Evolutionary conservation across 2,888 invertebrate species (phyloP).

Genomic region (Periphyllus acericola): DNA sequence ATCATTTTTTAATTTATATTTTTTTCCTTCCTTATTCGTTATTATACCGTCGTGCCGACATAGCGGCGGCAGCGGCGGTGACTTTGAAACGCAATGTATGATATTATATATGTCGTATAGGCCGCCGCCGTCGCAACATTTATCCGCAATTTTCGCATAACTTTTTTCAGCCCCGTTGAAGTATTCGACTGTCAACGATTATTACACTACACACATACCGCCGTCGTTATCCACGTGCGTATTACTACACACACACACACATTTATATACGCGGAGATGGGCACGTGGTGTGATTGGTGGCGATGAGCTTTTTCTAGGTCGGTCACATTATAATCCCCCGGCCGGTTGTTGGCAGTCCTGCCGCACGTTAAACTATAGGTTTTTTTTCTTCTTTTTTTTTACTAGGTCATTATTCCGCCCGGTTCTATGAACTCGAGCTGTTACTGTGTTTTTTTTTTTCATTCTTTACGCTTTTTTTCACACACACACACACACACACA

Average conservation of each 20-base stretch:
- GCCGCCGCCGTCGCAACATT: not conserved
- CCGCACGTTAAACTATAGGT: not conserved
- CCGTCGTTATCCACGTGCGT: not conserved
- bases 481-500: not conserved
- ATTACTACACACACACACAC: not conserved
- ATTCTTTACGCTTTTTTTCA: conserved; percentile 18
- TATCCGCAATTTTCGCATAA: conserved; percentile 23
- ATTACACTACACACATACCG: not conserved
- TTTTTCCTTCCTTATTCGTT: too few species aligned
- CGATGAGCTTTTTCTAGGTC: conserved; percentile 47
- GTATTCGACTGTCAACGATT: not conserved
- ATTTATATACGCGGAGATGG: not conserved
- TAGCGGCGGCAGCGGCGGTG: not conserved
- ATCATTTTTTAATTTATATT: too few species aligned
- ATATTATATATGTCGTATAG: not conserved
- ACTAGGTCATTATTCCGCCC: conserved; percentile 37
- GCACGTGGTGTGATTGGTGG: not conserved
- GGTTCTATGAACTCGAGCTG: conserved; percentile 9
- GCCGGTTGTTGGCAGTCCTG: conserved; percentile 20
- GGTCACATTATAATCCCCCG: not conserved
- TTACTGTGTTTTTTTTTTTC: not conserved
- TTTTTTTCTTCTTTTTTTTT: not conserved
- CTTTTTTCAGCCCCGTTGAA: not conserved
- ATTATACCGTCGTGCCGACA: not conserved
- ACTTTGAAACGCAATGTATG: not conserved